Conservation (phyloP, 2,797 vertebrate species). For the Graptemys geographica region DNA sequence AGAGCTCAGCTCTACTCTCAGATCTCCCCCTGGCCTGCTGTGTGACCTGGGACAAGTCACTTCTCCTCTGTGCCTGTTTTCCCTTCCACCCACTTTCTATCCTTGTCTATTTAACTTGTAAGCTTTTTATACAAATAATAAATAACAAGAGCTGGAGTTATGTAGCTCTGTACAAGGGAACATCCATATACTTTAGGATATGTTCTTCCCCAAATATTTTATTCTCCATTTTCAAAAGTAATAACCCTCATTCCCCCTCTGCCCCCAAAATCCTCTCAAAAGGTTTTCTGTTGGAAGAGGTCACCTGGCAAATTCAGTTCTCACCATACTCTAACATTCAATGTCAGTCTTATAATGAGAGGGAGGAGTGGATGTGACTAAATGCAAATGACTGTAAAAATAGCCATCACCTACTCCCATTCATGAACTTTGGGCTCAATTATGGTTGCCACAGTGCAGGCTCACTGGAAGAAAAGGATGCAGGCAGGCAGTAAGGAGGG, state of each 20-base stretch:
- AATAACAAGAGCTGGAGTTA: background rate
- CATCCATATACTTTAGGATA: background rate
- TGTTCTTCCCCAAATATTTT: background rate
- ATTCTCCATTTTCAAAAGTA: background rate
- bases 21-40: background rate
- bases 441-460: background rate
- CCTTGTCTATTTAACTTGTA: background rate
- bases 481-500: background rate
- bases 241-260: background rate
- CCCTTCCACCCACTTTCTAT: background rate
- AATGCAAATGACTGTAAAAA: background rate
- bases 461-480: background rate
- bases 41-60: background rate
- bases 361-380: background rate
- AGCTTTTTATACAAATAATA: background rate
- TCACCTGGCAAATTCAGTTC: slow-evolving; percentile 7
- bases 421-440: background rate
- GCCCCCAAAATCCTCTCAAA: background rate
- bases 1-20: background rate
- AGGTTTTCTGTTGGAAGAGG: background rate
- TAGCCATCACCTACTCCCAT: background rate
- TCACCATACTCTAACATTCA: background rate
- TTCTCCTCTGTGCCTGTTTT: slow-evolving; percentile 3
- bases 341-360: background rate
- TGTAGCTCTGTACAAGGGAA: background rate